These are phyloP conservation scores for Halcyon badia DNA, from an alignment of 2,797 vertebrate genomes.

Conservation along the genomic window DNA sequence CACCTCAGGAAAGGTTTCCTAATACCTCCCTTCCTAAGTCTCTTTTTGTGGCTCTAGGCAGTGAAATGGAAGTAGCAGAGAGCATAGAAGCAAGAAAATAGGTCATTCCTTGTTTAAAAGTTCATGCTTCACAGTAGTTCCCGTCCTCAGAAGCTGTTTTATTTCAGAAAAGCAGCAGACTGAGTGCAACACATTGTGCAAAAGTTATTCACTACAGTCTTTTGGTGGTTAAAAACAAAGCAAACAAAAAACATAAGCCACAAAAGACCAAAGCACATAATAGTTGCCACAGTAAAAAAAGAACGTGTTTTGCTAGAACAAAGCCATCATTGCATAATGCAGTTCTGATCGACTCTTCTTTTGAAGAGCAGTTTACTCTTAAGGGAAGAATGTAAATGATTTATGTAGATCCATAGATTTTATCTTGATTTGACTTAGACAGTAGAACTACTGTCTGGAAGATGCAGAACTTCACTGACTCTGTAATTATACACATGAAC, in stretches of 20 bases:
- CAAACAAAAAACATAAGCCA: background rate
- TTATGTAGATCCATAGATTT: background rate
- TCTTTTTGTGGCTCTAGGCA: background rate
- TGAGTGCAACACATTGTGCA: background rate
- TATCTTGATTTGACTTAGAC: background rate
- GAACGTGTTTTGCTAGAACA: background rate
- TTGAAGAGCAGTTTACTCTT: background rate
- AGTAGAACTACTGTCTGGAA: background rate
- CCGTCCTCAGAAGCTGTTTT: slow-evolving; percentile 25
- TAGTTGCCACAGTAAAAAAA: background rate
- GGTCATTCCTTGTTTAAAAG: slow-evolving; percentile 34
- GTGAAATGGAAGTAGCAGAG: background rate
- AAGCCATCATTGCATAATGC: background rate
- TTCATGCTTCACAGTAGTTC: background rate
- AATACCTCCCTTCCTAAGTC: background rate
- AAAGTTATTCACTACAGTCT: background rate
- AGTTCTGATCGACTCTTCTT: background rate
- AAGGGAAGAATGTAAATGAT: background rate
- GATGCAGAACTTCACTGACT: background rate
- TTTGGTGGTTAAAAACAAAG: background rate
- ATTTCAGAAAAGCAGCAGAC: slow-evolving; percentile 2
- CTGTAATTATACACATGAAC: fast-evolving
- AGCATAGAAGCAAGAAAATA: slow-evolving; percentile 11
- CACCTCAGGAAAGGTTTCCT: background rate
- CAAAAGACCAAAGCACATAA: background rate